Evolutionary conservation across 2,113 vertebrate species (phyloP), one percentile per base, ranked within the genome.

Genomic region (Equus przewalskii): DNA sequence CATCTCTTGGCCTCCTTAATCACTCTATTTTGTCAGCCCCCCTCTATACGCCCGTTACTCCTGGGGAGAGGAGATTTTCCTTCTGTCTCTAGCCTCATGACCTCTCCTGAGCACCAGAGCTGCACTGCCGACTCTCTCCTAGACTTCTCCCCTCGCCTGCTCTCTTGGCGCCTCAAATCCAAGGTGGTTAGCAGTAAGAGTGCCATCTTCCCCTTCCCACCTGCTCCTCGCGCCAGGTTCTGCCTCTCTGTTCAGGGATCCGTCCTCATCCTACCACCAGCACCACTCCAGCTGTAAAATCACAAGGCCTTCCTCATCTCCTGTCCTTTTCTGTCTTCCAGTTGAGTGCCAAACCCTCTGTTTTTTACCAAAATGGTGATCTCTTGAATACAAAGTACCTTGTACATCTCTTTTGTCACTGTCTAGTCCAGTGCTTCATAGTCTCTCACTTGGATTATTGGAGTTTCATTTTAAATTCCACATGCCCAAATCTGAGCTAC

Each of bases 381-480:
- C 28, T 96, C 60, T 93, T 86, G n/a, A 76, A 81, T 65, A 75
- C 65, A 36, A 30, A 56, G 44, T 58, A 56, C 36, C 44, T 46
- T 82, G 56, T 80, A 30, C 7, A 2, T 81, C 8, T 56, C 58
- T 36, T 28, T 51, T 14, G 9, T 49, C 62, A 44, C 56, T 83
- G 2, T 60, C 60, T 11, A 12, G 56, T 72, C 72, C 62, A 49
- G 46, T 60, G 76, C 62, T 95, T 96, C 49, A 5, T 69, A 30
- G 36, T 69, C 24, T 79, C n/a, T 87, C 49, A 58, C 19, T 83
- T 87, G 51, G 36, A 83, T 60, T 73, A 46, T 7, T 44, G 73
- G 41, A 81, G 79, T 94, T 91, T 70, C 72, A 94, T 67, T 94
- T 88, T n/a, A 87, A 36, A 80, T n/a, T 91, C 8, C 54, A 36